Percentiles rank a stretch among this genome's conserved stretches.
These are phyloP conservation scores for Microctenopoma lineatum DNA, from an alignment of 2,797 vertebrate genomes.

Conservation along the genomic window DNA sequence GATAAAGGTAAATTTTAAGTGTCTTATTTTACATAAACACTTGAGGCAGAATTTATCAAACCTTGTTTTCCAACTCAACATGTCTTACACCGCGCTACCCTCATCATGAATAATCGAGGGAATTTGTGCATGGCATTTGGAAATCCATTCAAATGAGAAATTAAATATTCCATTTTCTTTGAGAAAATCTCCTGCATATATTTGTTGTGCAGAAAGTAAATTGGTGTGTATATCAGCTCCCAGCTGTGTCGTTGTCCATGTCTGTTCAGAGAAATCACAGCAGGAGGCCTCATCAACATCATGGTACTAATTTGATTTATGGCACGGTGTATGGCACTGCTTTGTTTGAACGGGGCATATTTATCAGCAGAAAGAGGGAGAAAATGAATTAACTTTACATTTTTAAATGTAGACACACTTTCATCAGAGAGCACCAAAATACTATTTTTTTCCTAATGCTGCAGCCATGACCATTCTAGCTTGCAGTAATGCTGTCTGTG, in stretches of 20 bases:
- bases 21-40: slow-evolving; percentile 45
- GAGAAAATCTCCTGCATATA: slow-evolving; percentile 62
- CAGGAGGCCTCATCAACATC: slow-evolving; percentile 60
- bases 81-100: slow-evolving; percentile 9
- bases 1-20: slow-evolving; percentile 37
- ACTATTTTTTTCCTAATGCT: slow-evolving; percentile 12
- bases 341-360: slow-evolving; percentile 38
- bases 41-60: slow-evolving; percentile 43
- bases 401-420: slow-evolving; percentile 24
- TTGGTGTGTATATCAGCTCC: slow-evolving; percentile 58
- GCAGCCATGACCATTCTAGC: slow-evolving; percentile 28
- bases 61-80: slow-evolving; percentile 38
- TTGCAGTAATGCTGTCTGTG: slow-evolving; percentile 56
- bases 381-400: slow-evolving; percentile 26
- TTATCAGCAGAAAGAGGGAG: slow-evolving; percentile 26
- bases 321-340: slow-evolving; percentile 47
- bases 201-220: slow-evolving; percentile 68
- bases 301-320: slow-evolving; percentile 67
- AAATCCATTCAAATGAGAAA: slow-evolving; percentile 66
- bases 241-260: slow-evolving; percentile 65
- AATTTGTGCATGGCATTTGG: slow-evolving; percentile 50
- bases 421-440: slow-evolving; percentile 14
- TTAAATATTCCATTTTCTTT: slow-evolving; percentile 71
- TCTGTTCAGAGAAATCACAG: slow-evolving; percentile 60
- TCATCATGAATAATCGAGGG: slow-evolving; percentile 57